Conservation (phyloP, 2,888 invertebrate species). For the Gastracanthus pulcherrimus region DNA sequence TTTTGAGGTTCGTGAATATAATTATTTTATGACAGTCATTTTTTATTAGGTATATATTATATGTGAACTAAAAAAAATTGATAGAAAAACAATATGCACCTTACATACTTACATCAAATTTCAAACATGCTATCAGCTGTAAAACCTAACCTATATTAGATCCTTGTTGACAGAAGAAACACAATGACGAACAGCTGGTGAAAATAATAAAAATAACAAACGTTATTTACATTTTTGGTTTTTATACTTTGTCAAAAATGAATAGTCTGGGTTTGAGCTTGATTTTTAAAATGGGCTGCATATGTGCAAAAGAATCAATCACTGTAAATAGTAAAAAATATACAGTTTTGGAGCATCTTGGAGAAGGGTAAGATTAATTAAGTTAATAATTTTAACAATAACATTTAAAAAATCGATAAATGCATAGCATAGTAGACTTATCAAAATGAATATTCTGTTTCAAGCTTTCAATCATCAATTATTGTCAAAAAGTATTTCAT, state of each 20-base stretch:
- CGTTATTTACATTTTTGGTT: slow-evolving; percentile 38
- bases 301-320: slow-evolving; percentile 86
- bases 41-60: no score
- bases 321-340: slow-evolving; percentile 86
- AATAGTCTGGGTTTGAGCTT: slow-evolving; percentile 85
- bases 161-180: slow-evolving; percentile 15
- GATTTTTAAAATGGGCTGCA: slow-evolving; percentile 86
- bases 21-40: background rate
- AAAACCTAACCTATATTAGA: slow-evolving; percentile 37
- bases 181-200: slow-evolving; percentile 54
- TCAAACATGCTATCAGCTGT: slow-evolving; percentile 16
- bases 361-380: slow-evolving; percentile 83
- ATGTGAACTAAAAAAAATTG: background rate
- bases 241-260: slow-evolving; percentile 76
- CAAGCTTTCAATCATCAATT: background rate
- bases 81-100: background rate
- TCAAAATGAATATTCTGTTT: background rate
- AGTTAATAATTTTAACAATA: background rate
- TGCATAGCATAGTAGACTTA: no score
- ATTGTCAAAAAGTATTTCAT: background rate
- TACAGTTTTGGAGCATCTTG: slow-evolving; percentile 84
- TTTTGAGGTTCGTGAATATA: background rate
- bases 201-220: slow-evolving; percentile 28
- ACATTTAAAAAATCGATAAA: no score
- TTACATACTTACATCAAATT: background rate